Base-by-base conservation (phyloP, 2,888 invertebrate species). In the Agrotis exclamationis region DNA sequence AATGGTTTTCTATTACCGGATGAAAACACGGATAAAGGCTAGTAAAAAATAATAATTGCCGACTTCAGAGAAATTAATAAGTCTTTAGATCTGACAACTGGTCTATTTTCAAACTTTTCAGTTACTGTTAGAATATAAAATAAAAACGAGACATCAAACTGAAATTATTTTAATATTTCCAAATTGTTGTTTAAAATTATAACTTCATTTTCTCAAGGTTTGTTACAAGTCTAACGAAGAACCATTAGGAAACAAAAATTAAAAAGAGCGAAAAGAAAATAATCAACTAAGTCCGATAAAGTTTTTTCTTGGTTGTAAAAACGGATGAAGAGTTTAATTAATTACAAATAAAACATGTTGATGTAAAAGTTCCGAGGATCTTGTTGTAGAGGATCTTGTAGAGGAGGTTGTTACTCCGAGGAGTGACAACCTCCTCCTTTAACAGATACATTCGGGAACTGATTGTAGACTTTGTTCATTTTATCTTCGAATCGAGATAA, bases 241-340 rank as follows among this genome's bases (percentile, higher is more conserved):
- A 44, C 11, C 14, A 48, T 56, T 56, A 56, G 20, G 24, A 51
- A 18, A 64, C 14, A 51, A 24, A 47, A 56, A 62, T 66, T 48
- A 45, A 50, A 58, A 70, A 63, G 33, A 56, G 63, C 13, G 28
- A 20, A 67, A 76, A 33, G 33, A 50, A 45, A 39, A 39, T 39
- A 39, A 22, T 53, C 28, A 70, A 59, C 20, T 24, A 22, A 24
- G 20, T 57, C 0, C 2, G 16, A 22, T 14, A 3, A 62, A 67
- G 45, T 47, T 62, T 80, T n/a, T 70, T 39, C 24, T 53, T 71
- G 45, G 39, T 45, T 57, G 48, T 44, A 63, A 64, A 69, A 66
- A 57, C 9, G 13, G 33, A 18, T 18, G 50, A 58, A 47, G 45
- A 69, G n/a, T 69, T 82, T 74, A 63, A 63, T 82, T 70, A 63